These are phyloP conservation scores for Pipistrellus kuhlii DNA, from an alignment of 2,797 vertebrate genomes.

Conservation along the genomic window DNA sequence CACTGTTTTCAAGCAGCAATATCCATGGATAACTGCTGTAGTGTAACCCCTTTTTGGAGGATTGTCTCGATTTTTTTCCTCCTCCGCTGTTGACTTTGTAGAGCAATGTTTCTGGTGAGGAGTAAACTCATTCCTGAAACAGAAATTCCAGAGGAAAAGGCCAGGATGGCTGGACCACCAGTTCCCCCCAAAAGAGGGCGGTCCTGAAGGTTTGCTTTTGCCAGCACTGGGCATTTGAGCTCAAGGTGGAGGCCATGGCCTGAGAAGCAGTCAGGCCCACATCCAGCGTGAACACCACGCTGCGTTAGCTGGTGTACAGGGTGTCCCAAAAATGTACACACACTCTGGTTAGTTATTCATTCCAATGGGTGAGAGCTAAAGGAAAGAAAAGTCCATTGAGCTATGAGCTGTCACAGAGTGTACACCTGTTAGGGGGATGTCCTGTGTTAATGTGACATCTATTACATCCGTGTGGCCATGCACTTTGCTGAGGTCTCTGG, in stretches of 20 bases:
- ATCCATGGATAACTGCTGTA: fast-evolving
- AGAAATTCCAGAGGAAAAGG: not conserved
- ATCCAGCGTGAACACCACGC: not conserved
- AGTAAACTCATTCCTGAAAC: not conserved
- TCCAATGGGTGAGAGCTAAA: too few relatives aligned
- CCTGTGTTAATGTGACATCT: not conserved
- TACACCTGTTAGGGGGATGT: too few relatives aligned
- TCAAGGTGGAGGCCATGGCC: not conserved
- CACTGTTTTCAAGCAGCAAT: not conserved
- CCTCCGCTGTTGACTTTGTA: not conserved
- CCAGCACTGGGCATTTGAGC: not conserved
- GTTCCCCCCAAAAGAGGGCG: not conserved
- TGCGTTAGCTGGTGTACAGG: not conserved
- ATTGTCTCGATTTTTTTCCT: not conserved
- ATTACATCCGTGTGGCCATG: not conserved
- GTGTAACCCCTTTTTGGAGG: not conserved
- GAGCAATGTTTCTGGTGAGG: not conserved
- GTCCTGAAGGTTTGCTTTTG: not conserved
- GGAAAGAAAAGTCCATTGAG: too few relatives aligned
- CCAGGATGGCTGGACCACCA: not conserved
- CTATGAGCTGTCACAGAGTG: too few relatives aligned
- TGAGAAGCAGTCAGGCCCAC: not conserved
- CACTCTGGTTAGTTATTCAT: too few relatives aligned
- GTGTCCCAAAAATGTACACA: too few relatives aligned
- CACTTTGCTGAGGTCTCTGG: not conserved